phyloP scores from a whole-genome alignment of 2,113 vertebrate genomes.

The Carassius gibelio region DNA sequence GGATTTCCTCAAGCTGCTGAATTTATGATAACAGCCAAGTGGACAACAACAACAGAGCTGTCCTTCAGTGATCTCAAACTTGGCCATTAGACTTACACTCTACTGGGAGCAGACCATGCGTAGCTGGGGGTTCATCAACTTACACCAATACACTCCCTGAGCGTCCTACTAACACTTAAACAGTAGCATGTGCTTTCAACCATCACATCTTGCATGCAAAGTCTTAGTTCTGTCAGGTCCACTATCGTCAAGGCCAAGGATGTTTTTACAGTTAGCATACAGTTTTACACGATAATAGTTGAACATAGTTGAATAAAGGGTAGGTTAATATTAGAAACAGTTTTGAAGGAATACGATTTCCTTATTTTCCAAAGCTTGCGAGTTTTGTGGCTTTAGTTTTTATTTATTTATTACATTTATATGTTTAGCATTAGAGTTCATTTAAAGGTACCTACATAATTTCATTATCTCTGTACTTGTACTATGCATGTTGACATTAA shows the following conservation, averaged over 20 bases:
- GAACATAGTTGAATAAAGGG: too few species aligned
- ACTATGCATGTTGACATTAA: too few species aligned
- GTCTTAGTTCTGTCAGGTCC: not conserved
- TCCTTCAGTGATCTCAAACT: conserved; percentile 52
- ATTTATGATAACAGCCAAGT: conserved; percentile 11
- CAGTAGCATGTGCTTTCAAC: not conserved
- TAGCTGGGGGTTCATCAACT: conserved; percentile 52
- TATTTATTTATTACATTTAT: not conserved
- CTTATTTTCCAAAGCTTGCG: too few species aligned
- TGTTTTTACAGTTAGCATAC: not conserved
- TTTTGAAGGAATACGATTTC: too few species aligned
- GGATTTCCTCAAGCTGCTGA: conserved; percentile 30
- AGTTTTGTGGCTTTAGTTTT: too few species aligned
- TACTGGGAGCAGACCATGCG: conserved; percentile 27
- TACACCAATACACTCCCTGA: conserved; percentile 44
- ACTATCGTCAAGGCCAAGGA: not conserved
- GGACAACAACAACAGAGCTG: conserved; percentile 47
- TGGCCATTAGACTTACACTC: conserved; percentile 27
- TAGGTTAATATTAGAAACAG: too few species aligned
- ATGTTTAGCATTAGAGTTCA: not conserved
- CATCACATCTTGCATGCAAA: not conserved
- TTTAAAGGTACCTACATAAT: not conserved
- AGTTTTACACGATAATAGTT: not conserved
- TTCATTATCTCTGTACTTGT: too few species aligned
- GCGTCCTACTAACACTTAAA: not conserved